Base-by-base conservation (phyloP, 2,888 invertebrate genomes). In the Omphaloscelis lunosa region DNA sequence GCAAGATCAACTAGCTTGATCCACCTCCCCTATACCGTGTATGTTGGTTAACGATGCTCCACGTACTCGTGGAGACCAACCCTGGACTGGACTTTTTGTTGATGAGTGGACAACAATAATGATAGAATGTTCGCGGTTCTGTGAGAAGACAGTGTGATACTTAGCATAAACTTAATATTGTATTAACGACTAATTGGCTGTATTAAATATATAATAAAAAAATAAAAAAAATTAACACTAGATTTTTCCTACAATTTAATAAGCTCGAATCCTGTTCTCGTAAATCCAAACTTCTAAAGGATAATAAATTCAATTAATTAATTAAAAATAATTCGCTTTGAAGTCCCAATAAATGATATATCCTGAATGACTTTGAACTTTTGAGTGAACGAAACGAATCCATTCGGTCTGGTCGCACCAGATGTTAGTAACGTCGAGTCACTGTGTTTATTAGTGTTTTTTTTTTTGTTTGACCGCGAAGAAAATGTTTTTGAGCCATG, bases 361-460 rank as follows among this genome's bases (percentile, higher is more conserved):
- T 74, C 65, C 74, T 67, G 72, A 86, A 77, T 86, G 85, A 85
- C 87, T 86, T 85, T 85, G 80, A 85, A 85, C 74, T 85, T 87
- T 77, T 62, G 71, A 86, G 68, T 72, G 75, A 69, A 72, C 80
- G 80, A 72, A 71, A 70, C 89, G 69, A 87, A 87, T 87, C 63
- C 63, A 77, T 79, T 79, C 66, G 58, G 29, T 79, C 8, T n/a
- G 41, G 73, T 72, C 69, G 73, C 72, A 77, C 71, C 90, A 90
- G 90, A 90, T 90, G 90, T 66, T 77, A 20, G 45, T 78, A 58
- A 8, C 75, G 89, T 61, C 76, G 45, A 82, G 77, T 90, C 90
- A 90, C 68, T 29, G 29, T 58, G 27, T 67, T 82, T 87, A 90
- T 83, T 85, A 76, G 15, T 86, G 79, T 84, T 68, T 85, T 72